phyloP scores from a whole-genome alignment of 2,113 vertebrate genomes.

The Haplochromis vanheusdeni region DNA sequence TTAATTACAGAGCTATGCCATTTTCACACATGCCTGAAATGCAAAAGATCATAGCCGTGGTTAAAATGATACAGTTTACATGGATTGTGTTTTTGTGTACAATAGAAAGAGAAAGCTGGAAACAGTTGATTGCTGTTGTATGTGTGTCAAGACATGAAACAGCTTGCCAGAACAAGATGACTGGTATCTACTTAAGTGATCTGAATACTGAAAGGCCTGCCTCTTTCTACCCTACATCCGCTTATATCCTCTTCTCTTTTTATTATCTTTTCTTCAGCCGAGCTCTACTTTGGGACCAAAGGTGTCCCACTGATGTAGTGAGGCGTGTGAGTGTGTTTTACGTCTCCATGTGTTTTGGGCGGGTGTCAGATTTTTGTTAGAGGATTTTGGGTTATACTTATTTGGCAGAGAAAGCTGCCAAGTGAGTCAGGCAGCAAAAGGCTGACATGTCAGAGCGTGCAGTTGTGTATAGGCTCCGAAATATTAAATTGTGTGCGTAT shows the following conservation, averaged over 20 bases:
- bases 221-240: conserved; percentile 5
- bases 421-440: conserved; percentile 47
- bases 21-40: background rate
- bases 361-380: conserved; percentile 24
- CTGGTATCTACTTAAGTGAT: conserved; percentile 34
- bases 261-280: background rate
- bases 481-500: conserved; percentile 28
- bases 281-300: conserved; percentile 20
- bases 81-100: background rate
- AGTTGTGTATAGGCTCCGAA: background rate
- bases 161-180: conserved; percentile 29
- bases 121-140: background rate
- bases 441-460: conserved; percentile 49
- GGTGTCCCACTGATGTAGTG: background rate
- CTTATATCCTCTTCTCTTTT: background rate
- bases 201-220: conserved; percentile 12
- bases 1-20: conserved; percentile 1
- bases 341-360: conserved; percentile 17
- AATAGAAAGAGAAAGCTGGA: background rate
- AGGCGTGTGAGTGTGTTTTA: background rate
- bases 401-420: conserved; percentile 59
- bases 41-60: background rate
- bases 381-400: conserved; percentile 15
- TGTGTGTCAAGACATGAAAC: conserved; percentile 33
- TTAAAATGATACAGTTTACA: background rate